phyloP scores from a whole-genome alignment of 2,113 vertebrate genomes.

The Phylloscopus trochilus region DNA sequence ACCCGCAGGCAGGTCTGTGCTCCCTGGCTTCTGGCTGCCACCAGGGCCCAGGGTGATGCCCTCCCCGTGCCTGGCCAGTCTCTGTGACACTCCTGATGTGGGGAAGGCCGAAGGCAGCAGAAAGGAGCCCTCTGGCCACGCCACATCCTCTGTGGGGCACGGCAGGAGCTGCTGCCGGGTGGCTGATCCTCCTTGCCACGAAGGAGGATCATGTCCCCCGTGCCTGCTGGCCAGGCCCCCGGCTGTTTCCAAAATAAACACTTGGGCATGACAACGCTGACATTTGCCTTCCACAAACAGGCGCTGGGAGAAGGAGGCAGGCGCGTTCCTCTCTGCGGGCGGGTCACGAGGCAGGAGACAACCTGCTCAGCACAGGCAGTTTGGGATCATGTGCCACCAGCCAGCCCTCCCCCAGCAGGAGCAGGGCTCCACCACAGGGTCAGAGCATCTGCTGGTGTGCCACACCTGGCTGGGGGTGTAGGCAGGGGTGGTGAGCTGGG shows the following conservation, averaged over 20 bases:
- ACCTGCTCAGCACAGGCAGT: rapidly evolving
- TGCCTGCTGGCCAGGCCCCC: not conserved
- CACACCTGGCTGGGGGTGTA: rapidly evolving
- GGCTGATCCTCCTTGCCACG: not conserved
- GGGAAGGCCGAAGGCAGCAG: not conserved
- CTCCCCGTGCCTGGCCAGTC: too few relatives aligned
- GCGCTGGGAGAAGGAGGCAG: not conserved
- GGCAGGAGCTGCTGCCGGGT: not conserved
- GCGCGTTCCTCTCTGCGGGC: not conserved
- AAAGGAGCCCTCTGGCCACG: not conserved
- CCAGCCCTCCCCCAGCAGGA: not conserved
- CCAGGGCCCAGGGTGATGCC: rapidly evolving
- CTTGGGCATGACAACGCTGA: not conserved
- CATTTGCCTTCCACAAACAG: not conserved
- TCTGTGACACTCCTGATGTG: not conserved
- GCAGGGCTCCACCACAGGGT: not conserved
- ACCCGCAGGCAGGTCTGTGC: not conserved
- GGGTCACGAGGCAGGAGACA: not conserved
- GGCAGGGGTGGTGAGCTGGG: not conserved
- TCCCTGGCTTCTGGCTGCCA: not conserved
- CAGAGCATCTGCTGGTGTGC: not conserved
- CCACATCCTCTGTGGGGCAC: rapidly evolving
- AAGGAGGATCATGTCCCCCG: not conserved
- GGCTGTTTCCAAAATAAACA: constrained; percentile 17
- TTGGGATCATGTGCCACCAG: not conserved